phyloP scores from a whole-genome alignment of 2,113 vertebrate genomes.

The Monopterus albus region DNA sequence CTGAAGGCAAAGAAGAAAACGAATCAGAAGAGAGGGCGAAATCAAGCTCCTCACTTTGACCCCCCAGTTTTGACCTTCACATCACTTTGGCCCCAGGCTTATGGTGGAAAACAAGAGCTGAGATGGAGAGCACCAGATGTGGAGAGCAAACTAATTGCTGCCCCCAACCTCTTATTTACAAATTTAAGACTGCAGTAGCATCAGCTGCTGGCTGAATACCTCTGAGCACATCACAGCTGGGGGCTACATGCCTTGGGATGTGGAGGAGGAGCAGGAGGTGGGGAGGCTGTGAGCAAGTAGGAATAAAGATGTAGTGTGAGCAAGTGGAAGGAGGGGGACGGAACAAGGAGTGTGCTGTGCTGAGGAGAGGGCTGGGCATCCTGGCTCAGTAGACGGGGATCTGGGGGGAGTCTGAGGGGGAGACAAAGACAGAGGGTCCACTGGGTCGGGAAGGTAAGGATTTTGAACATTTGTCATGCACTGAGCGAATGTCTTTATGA shows the following conservation, averaged over 20 bases:
- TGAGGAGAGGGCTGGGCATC: slow-evolving; percentile 70
- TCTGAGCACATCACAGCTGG: slow-evolving; percentile 48
- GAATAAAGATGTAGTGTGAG: slow-evolving; percentile 88
- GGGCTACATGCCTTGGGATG: slow-evolving; percentile 70
- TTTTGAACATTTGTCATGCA: background rate
- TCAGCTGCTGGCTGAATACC: slow-evolving; percentile 58
- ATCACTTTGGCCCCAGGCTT: slow-evolving; percentile 4
- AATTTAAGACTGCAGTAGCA: slow-evolving; percentile 33
- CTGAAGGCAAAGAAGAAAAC: slow-evolving; percentile 12
- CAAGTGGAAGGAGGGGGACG: slow-evolving; percentile 67
- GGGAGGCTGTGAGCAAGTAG: slow-evolving; percentile 64
- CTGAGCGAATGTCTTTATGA: background rate
- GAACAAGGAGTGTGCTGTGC: slow-evolving; percentile 85
- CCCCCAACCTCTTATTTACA: slow-evolving; percentile 23
- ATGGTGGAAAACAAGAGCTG: background rate
- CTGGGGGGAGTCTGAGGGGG: slow-evolving; percentile 45
- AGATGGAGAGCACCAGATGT: slow-evolving; percentile 44
- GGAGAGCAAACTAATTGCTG: slow-evolving; percentile 3
- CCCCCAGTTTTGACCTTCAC: slow-evolving; percentile 8
- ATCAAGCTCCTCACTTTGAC: background rate
- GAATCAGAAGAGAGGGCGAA: background rate
- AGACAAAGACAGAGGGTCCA: slow-evolving; percentile 66
- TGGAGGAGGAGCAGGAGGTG: slow-evolving; percentile 43
- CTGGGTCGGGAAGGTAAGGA: slow-evolving; percentile 77
- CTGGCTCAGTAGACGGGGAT: slow-evolving; percentile 50